Conservation (phyloP, 2,888 invertebrate species). For the Eulithis testata region DNA sequence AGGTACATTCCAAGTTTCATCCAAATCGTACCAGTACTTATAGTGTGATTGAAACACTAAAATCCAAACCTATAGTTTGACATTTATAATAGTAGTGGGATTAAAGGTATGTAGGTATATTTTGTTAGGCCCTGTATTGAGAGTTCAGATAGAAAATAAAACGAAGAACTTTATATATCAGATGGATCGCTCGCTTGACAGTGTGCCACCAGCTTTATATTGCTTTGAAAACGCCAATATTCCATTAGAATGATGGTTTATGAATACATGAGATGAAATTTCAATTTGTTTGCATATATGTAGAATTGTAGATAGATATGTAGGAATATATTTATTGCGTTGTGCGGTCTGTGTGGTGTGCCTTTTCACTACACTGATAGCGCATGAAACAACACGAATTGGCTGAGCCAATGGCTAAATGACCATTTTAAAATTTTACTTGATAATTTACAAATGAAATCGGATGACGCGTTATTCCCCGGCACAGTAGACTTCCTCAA, state of each 20-base stretch:
- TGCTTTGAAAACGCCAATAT: constrained; percentile 40
- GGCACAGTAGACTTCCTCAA: too few species aligned
- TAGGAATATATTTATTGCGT: too few species aligned
- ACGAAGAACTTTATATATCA: background rate
- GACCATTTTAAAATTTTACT: background rate
- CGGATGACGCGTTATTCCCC: too few species aligned
- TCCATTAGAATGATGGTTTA: constrained; percentile 43
- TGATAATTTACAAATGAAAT: too few species aligned
- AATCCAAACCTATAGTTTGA: too few species aligned
- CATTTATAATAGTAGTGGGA: too few species aligned
- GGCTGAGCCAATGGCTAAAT: background rate
- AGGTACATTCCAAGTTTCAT: too few species aligned
- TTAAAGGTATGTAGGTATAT: too few species aligned
- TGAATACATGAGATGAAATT: constrained; percentile 40
- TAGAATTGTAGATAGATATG: constrained; percentile 5
- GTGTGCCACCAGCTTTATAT: constrained; percentile 24
- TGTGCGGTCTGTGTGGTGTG: background rate
- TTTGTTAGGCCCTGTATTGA: too few species aligned
- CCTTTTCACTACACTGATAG: constrained; percentile 7
- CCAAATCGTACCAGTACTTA: too few species aligned
- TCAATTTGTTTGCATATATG: constrained; percentile 35
- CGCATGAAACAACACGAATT: background rate
- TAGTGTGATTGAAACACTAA: too few species aligned
- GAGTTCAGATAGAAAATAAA: too few species aligned
- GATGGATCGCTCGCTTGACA: constrained; percentile 15